Evolutionary conservation across 1,140 invertebrate genomes (phyloP).

Genomic region (Parapsyche elsis): DNA sequence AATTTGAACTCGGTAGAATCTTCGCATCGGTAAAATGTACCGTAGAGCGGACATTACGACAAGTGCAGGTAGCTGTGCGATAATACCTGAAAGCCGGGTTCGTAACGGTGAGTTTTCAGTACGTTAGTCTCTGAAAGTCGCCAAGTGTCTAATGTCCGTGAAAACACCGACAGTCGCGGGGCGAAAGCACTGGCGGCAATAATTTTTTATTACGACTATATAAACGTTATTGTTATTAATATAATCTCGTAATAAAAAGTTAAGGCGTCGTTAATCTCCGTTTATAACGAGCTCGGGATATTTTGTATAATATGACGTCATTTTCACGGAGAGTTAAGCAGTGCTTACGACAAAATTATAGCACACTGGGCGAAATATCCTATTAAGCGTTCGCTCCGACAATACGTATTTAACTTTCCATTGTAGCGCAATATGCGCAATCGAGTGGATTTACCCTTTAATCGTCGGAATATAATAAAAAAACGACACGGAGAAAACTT

Average conservation of each 20-base stretch:
- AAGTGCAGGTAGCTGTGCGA: constrained; percentile 13
- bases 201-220: constrained; percentile 13
- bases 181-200: neutral
- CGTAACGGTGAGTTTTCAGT: constrained; percentile 7
- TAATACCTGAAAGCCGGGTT: too few species aligned
- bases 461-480: too few species aligned
- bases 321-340: neutral
- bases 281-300: neutral
- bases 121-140: constrained; percentile 18
- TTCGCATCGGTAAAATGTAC: too few species aligned
- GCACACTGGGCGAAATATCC: neutral
- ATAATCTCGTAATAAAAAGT: constrained; percentile 10
- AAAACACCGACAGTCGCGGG: neutral
- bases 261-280: neutral
- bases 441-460: too few species aligned
- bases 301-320: constrained; percentile 5
- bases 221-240: constrained; percentile 27
- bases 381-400: too few species aligned
- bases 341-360: neutral
- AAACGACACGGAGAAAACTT: too few species aligned
- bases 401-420: too few species aligned
- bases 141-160: constrained; percentile 6
- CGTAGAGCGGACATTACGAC: neutral
- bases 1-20: too few species aligned
- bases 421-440: too few species aligned